These are phyloP conservation scores for Caenorhabditis imperialis DNA, from an alignment of 2,888 invertebrate species.

Conservation along the genomic window DNA sequence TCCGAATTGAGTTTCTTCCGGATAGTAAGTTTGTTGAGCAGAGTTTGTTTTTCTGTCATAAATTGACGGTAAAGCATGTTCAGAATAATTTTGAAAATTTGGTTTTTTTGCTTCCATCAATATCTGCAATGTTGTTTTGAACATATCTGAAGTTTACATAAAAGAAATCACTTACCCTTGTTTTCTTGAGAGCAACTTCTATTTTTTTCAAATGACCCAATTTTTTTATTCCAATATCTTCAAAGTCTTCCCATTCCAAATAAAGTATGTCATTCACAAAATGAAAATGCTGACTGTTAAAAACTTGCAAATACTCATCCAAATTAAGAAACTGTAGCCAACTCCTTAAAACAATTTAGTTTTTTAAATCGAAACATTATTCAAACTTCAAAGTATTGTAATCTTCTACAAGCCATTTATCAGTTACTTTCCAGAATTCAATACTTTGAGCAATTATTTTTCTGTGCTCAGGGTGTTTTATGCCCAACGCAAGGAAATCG, in stretches of 20 bases:
- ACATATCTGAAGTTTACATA: conserved; percentile 5
- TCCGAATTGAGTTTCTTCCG: background rate
- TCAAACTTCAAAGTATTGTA: too few species aligned
- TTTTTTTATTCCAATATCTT: conserved; percentile 86
- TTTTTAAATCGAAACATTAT: background rate
- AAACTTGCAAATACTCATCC: conserved; percentile 91
- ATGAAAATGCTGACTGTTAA: conserved; percentile 92
- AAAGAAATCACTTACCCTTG: conserved; percentile 78
- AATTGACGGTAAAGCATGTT: too few species aligned
- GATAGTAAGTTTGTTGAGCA: background rate
- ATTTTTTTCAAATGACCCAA: conserved; percentile 97
- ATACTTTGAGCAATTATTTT: conserved; percentile 96
- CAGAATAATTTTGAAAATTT: too few species aligned
- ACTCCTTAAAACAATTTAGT: conserved; percentile 81
- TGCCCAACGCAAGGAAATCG: conserved; percentile 84
- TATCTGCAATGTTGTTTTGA: conserved; percentile 1
- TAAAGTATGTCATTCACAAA: conserved; percentile 92
- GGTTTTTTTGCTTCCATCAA: too few species aligned
- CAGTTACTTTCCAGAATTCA: conserved; percentile 80
- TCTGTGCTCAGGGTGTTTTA: conserved; percentile 96
- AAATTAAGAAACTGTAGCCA: conserved; percentile 92
- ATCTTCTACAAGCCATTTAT: conserved; percentile 67
- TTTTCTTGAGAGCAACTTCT: conserved; percentile 93
- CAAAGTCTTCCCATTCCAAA: conserved; percentile 97
- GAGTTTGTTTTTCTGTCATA: too few species aligned